Evolutionary conservation across 2,888 invertebrate genomes (phyloP), one percentile per base, ranked within the genome.

Genomic region (Archaeoteleia sp.): DNA sequence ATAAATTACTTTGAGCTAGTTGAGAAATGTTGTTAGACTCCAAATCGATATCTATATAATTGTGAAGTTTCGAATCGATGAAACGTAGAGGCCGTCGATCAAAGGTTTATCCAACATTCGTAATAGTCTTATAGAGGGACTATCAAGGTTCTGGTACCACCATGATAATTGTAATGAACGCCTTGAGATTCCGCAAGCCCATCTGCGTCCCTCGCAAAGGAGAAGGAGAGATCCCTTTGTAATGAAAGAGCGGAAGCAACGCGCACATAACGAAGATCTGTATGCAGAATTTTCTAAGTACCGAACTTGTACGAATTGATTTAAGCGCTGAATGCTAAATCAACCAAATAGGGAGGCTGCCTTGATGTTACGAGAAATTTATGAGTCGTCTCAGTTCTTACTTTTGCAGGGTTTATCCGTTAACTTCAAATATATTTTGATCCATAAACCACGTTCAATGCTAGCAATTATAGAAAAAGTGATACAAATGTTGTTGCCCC

Each of bases 281-380:
- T 81, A 82, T 81, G 80, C 81, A 72, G 76, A 79, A 80, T 80
- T 82, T 80, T 81, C 82, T 84, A 84, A 84, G 84, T 82, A 84
- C 83, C 81, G 80, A 84, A 84, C 84, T 84, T 84, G 82, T 82
- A 79, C 81, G 82, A 84, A 84, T 84, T 84, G 84, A 84, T 84
- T 84, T 84, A 84, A 84, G 81, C 81, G 83, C 83, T 83, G 84
- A 84, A 84, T 84, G 83, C 83, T 84, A 85, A 85, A 85, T 85
- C 84, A 84, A 82, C 81, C 80, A 76, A 80, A 80, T n/a, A 74
- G 79, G 75, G 71, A 62, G 55, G 69, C 72, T 74, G 75, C 75
- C 74, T 74, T 73, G 65, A 74, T 70, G 68, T 51, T 67, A 72
- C 51, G 63, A 70, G 58, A 77, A 78, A 82, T 83, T 82, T 83